Evolutionary conservation across 2,113 vertebrate genomes (phyloP).

Genomic region (Nanger granti): DNA sequence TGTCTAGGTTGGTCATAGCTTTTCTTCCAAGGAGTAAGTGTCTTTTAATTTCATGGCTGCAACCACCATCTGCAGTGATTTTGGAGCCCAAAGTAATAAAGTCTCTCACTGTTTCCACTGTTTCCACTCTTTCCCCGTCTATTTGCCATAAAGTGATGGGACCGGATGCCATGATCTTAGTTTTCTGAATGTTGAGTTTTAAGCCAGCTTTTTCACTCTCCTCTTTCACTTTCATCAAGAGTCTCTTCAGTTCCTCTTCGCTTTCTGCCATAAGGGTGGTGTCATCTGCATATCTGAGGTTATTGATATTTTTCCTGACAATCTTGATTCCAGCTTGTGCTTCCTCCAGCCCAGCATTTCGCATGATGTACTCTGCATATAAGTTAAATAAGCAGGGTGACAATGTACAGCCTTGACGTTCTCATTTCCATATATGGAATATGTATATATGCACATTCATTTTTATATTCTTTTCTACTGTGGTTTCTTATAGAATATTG

Average conservation of each 20-base stretch:
- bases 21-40: background rate
- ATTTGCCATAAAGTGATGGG: background rate
- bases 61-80: background rate
- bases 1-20: background rate
- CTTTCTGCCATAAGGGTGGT: background rate
- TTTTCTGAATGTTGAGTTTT: background rate
- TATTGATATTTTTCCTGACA: background rate
- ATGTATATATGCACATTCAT: background rate
- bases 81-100: background rate
- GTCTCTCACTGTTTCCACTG: background rate
- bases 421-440: background rate
- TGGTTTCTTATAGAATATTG: background rate
- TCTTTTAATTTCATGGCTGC: background rate
- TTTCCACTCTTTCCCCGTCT: background rate
- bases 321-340: background rate
- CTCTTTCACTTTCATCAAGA: background rate
- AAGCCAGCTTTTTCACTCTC: background rate
- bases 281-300: background rate
- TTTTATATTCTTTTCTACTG: background rate
- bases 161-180: background rate
- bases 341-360: background rate
- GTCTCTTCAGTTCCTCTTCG: background rate
- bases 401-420: fast-evolving
- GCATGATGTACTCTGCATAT: background rate
- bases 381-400: background rate